A percentile compares a stretch with the other conserved stretches of the same genome.
Conservation (phyloP, 2,888 invertebrate species). For the Ectemnius continuus region DNA sequence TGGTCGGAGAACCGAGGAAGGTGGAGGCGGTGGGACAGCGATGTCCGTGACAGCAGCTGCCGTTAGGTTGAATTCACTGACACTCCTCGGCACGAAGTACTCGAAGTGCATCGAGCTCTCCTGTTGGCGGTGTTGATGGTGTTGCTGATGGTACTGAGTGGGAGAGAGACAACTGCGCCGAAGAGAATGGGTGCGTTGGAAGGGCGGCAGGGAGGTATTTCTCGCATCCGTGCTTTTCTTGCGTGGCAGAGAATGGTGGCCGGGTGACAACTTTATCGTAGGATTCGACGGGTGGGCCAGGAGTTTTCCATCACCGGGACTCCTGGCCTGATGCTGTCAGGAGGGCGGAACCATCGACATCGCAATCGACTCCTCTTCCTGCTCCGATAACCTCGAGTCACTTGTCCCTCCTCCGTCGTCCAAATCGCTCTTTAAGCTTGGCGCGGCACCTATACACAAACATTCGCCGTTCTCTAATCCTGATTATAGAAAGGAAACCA, state of each 20-base stretch:
- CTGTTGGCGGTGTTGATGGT: slow-evolving; percentile 66
- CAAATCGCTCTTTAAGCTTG: slow-evolving; percentile 66
- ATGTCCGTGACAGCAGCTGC: slow-evolving; percentile 82
- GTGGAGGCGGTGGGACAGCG: slow-evolving; percentile 78
- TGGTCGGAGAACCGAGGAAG: slow-evolving; percentile 69
- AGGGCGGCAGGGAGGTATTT: slow-evolving; percentile 70
- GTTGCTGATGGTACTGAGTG: slow-evolving; percentile 62
- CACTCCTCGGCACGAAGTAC: slow-evolving; percentile 90
- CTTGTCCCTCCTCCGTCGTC: slow-evolving; percentile 66
- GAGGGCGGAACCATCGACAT: slow-evolving; percentile 78
- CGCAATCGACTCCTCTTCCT: slow-evolving; percentile 79
- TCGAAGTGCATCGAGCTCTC: slow-evolving; percentile 84
- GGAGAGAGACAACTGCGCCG: slow-evolving; percentile 80
- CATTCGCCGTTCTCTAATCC: not conserved
- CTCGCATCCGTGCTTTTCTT: slow-evolving; percentile 73
- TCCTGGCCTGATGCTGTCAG: slow-evolving; percentile 80
- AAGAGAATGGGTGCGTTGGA: slow-evolving; percentile 84
- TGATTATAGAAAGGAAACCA: too few species aligned
- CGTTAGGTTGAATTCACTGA: slow-evolving; percentile 89
- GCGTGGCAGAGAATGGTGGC: slow-evolving; percentile 80
- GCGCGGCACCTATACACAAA: slow-evolving; percentile 56
- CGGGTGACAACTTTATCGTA: slow-evolving; percentile 75
- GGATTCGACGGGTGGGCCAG: slow-evolving; percentile 69
- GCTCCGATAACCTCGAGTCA: slow-evolving; percentile 70
- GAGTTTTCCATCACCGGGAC: slow-evolving; percentile 78